A percentile compares a stretch with the other conserved stretches of the same genome.
Evolutionary conservation across 2,797 vertebrate species (phyloP).

Genomic region (Liasis olivaceus): DNA sequence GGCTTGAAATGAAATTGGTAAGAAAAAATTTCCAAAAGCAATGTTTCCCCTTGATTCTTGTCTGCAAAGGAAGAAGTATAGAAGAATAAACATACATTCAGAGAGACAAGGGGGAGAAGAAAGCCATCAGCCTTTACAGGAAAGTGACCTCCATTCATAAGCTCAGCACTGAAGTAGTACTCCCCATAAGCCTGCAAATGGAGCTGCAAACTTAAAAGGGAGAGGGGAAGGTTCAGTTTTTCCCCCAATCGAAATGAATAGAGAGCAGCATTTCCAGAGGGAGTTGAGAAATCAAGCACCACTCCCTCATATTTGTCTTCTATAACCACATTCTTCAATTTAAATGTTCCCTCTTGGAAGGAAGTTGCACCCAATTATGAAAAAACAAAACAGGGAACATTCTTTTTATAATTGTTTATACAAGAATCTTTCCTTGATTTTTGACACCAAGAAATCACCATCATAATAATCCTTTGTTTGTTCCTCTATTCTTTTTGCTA

Average conservation of each 20-base stretch:
- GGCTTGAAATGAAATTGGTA: neutral
- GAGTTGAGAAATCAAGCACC: neutral
- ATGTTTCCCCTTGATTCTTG: neutral
- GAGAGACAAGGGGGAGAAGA: neutral
- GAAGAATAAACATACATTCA: neutral
- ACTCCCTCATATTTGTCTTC: neutral
- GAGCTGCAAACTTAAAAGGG: neutral
- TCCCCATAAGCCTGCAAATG: neutral
- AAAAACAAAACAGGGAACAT: slow-evolving; percentile 19
- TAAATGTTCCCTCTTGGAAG: slow-evolving; percentile 26
- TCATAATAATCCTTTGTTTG: slow-evolving; percentile 38
- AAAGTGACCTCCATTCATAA: neutral
- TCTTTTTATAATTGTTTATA: slow-evolving; percentile 40
- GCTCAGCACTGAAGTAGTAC: neutral
- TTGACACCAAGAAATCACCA: slow-evolving; percentile 40
- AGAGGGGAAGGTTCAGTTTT: neutral
- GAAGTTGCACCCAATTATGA: neutral
- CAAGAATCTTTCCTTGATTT: slow-evolving; percentile 22
- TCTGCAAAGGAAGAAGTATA: neutral
- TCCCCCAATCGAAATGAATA: neutral
- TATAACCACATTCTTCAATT: slow-evolving; percentile 23
- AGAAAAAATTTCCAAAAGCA: neutral
- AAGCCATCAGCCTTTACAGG: neutral
- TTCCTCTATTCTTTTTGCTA: slow-evolving; percentile 33
- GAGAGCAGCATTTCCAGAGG: neutral